phyloP scores from a whole-genome alignment of 2,797 vertebrate species.

The Jordanella pulchra region DNA sequence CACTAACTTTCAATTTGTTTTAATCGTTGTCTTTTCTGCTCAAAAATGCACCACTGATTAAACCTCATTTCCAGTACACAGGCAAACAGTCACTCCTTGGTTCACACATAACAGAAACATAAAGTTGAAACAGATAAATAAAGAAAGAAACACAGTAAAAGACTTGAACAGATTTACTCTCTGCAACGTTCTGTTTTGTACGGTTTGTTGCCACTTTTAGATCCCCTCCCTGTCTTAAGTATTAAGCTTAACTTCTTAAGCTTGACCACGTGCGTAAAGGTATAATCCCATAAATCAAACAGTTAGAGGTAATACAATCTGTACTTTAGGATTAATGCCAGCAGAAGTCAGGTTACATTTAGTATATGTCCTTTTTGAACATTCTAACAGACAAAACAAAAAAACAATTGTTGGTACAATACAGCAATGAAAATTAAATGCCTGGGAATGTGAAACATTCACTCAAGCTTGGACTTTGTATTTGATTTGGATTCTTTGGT shows the following conservation, averaged over 20 bases:
- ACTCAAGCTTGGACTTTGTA: not conserved
- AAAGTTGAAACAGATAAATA: constrained; percentile 45
- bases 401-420: not conserved
- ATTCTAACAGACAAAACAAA: not conserved
- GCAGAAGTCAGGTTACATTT: constrained; percentile 11
- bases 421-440: not conserved
- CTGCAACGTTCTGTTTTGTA: constrained; percentile 56
- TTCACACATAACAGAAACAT: constrained; percentile 30
- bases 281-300: constrained; percentile 76
- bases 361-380: not conserved
- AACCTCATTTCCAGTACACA: constrained; percentile 31
- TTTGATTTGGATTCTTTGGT: constrained; percentile 9
- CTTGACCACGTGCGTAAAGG: constrained; percentile 63
- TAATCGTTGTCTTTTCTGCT: constrained; percentile 33
- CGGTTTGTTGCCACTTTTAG: constrained; percentile 61
- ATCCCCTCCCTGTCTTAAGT: constrained; percentile 59
- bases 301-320: constrained; percentile 58
- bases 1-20: constrained; percentile 14
- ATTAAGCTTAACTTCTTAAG: constrained; percentile 72
- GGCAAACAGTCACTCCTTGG: constrained; percentile 44
- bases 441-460: constrained; percentile 4
- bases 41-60: constrained; percentile 33
- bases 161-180: constrained; percentile 18
- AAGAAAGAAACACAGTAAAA: constrained; percentile 18
- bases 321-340: constrained; percentile 28